Conservation (phyloP, 2,888 invertebrate species). For the Parthenolecanium corni region DNA sequence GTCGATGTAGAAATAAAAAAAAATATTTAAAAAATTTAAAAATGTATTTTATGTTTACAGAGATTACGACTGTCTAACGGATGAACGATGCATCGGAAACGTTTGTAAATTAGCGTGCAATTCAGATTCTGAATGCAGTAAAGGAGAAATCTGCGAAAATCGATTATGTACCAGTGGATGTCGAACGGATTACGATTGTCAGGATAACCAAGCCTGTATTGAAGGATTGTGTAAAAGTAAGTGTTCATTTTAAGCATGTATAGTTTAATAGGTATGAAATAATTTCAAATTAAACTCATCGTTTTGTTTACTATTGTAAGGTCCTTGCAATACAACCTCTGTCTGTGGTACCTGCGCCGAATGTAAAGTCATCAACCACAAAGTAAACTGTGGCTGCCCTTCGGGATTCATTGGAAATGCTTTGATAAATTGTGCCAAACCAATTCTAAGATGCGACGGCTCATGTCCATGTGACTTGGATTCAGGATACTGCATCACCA, state of each 20-base stretch:
- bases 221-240: conserved; percentile 68
- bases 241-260: conserved; percentile 30
- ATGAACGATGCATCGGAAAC: conserved; percentile 74
- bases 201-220: conserved; percentile 62
- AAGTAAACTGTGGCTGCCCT: conserved; percentile 75
- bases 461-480: conserved; percentile 66
- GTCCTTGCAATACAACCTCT: conserved; percentile 62
- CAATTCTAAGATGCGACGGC: conserved; percentile 59
- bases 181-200: conserved; percentile 68
- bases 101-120: conserved; percentile 76
- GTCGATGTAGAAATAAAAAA: too few relatives aligned
- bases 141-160: conserved; percentile 75
- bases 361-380: conserved; percentile 71
- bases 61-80: conserved; percentile 67
- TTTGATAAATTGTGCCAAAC: conserved; percentile 60
- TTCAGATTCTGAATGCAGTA: conserved; percentile 66
- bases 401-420: conserved; percentile 71
- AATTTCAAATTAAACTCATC: not conserved
- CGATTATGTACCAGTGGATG: conserved; percentile 78
- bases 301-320: conserved; percentile 38
- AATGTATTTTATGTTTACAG: too few relatives aligned
- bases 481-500: conserved; percentile 60
- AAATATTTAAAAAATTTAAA: too few relatives aligned
- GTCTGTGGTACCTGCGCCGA: conserved; percentile 74
- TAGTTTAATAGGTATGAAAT: not conserved